phyloP scores from a whole-genome alignment of 2,797 vertebrate species.

The Myotis planiceps region DNA sequence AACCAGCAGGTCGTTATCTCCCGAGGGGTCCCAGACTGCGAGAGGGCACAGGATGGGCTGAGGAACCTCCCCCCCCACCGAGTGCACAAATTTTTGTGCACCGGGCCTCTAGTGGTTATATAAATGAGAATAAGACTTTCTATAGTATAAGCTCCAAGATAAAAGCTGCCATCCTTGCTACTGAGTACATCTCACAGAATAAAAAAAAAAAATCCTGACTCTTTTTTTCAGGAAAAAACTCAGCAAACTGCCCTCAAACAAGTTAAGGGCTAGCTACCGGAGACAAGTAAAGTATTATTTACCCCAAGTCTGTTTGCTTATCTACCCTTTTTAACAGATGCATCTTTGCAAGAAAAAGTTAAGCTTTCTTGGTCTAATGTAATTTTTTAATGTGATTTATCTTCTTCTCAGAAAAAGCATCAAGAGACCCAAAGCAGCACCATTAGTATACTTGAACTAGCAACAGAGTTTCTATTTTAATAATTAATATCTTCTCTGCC shows the following conservation, averaged over 20 bases:
- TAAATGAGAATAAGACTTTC: not conserved
- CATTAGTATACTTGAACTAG: not conserved
- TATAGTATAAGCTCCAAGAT: not conserved
- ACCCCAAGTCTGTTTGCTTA: not conserved
- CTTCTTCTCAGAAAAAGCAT: conserved; percentile 27
- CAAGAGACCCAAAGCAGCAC: not conserved
- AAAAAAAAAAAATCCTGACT: not conserved
- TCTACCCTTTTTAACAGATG: not conserved
- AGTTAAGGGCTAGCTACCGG: not conserved
- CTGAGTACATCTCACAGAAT: not conserved
- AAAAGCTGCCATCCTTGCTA: not conserved
- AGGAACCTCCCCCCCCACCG: too few species aligned
- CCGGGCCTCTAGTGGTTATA: too few species aligned
- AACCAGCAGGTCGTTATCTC: too few species aligned
- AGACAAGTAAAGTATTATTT: not conserved
- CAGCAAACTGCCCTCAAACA: not conserved
- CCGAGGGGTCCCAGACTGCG: too few species aligned
- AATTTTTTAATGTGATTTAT: not conserved
- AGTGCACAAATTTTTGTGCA: too few species aligned
- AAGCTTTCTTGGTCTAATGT: conserved; percentile 9
- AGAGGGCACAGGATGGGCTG: too few species aligned
- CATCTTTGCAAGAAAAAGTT: conserved; percentile 6
- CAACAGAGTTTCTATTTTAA: not conserved
- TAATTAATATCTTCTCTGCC: conserved; percentile 17
- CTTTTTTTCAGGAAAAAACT: not conserved